These are phyloP conservation scores for Odontothrips loti DNA, from an alignment of 2,888 invertebrate genomes.

Conservation along the genomic window DNA sequence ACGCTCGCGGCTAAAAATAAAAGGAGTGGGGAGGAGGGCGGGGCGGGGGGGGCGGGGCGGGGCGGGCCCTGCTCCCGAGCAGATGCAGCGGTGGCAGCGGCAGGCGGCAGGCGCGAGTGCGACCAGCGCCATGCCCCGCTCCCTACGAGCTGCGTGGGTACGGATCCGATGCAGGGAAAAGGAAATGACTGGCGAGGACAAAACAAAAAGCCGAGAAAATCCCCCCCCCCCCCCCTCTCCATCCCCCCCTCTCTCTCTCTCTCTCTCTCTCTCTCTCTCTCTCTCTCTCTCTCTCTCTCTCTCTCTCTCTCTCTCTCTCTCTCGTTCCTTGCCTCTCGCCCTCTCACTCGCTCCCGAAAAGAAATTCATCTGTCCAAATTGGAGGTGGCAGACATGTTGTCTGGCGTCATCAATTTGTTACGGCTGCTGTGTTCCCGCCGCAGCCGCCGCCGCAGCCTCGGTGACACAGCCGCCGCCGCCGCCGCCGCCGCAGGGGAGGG, in stretches of 20 bases:
- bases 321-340: too few species aligned
- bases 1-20: not conserved
- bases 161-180: not conserved
- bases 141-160: not conserved
- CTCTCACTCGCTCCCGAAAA: too few species aligned
- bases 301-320: too few species aligned
- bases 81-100: not conserved
- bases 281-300: too few species aligned
- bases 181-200: not conserved
- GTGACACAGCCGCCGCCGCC: not conserved
- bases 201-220: not conserved
- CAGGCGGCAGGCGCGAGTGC: not conserved
- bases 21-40: too few species aligned
- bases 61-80: not conserved
- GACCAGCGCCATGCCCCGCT: not conserved
- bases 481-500: too few species aligned
- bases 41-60: not conserved
- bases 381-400: conserved; percentile 6
- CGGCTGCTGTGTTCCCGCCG: not conserved
- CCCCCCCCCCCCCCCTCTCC: too few species aligned
- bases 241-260: too few species aligned
- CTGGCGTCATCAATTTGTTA: conserved; percentile 6
- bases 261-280: too few species aligned
- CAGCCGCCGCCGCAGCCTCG: not conserved
- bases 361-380: conserved; percentile 5